These are phyloP conservation scores for Gymnoscopelus braueri DNA, from an alignment of 2,797 vertebrate species.

Conservation along the genomic window DNA sequence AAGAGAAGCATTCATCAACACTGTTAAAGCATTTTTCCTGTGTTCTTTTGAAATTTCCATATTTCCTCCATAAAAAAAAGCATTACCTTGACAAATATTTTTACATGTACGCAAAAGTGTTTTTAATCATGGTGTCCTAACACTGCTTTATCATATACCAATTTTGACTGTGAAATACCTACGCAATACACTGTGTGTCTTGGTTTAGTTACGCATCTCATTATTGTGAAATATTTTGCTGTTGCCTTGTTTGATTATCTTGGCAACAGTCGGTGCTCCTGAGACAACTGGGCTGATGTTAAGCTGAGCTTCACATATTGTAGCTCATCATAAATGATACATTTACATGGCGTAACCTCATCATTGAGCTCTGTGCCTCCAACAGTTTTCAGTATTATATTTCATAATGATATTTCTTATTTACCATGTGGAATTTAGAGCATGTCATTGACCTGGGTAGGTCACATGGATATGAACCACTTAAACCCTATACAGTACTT, in stretches of 20 bases:
- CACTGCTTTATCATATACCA: slow-evolving; percentile 20
- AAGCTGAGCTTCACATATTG: too few species aligned
- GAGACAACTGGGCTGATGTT: neutral
- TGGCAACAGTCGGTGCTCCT: slow-evolving; percentile 7
- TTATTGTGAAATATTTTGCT: neutral
- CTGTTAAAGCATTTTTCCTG: neutral
- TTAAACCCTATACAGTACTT: too few species aligned
- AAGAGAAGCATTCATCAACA: neutral
- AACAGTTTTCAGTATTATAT: neutral
- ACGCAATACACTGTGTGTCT: neutral
- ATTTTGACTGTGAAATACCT: neutral
- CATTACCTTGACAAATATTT: neutral
- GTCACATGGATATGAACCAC: too few species aligned
- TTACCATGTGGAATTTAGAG: neutral
- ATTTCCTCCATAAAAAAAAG: too few species aligned
- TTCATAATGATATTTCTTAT: neutral
- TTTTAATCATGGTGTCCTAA: slow-evolving; percentile 28
- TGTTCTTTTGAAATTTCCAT: neutral
- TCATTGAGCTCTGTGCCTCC: neutral
- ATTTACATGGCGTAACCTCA: too few species aligned
- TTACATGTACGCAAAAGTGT: neutral
- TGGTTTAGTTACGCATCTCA: neutral
- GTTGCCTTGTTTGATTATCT: slow-evolving; percentile 8
- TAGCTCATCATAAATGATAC: too few species aligned
- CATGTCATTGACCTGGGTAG: neutral